Evolutionary conservation across 1,140 invertebrate genomes (phyloP), one percentile per base, ranked within the genome.

Genomic region (Venustaconcha ellipsiformis): DNA sequence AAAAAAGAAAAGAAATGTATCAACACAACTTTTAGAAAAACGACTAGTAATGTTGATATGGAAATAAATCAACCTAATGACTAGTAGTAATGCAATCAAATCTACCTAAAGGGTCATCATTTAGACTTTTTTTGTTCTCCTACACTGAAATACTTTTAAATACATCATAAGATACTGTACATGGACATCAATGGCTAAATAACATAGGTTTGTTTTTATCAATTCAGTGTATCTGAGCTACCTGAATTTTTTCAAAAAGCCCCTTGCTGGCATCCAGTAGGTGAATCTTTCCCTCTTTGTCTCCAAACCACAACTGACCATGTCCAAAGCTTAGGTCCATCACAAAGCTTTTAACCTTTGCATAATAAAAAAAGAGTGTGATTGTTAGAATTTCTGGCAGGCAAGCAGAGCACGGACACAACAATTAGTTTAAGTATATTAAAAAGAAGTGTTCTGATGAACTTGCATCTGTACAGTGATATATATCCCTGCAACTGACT

Each of bases 241-340:
- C 75, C 70, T 77, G 62, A 23, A 77, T 68, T 68, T 77, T 66
- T 68, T 89, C 80, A 86, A 90, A 90, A 18, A 81, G 71, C 57
- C 83, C 85, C 66, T 86, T 26, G 17, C 77, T 78, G 4, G 88
- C 80, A 82, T 90, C 84, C 72, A 87, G 81, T 6, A 90, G 73
- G 76, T 89, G 87, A 18, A 90, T 69, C 20, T 78, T 71, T 3
- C 89, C 88, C 30, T 30, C 65, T 74, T 86, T 85, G 77, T 89
- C 88, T 48, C 88, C 89, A 37, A 87, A 80, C 84, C 87, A 88
- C 55, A 90, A 68, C 68, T 89, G 88, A 48, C 82, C 78, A 65
- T 81, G 67, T 26, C 78, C 75, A 77, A 87, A 88, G 58, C 82
- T 88, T 72, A 89, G 70, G 62, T 76, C 84, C 80, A 89, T 78